Conservation (phyloP, 2,113 vertebrate species). For the Patagioenas fasciata region DNA sequence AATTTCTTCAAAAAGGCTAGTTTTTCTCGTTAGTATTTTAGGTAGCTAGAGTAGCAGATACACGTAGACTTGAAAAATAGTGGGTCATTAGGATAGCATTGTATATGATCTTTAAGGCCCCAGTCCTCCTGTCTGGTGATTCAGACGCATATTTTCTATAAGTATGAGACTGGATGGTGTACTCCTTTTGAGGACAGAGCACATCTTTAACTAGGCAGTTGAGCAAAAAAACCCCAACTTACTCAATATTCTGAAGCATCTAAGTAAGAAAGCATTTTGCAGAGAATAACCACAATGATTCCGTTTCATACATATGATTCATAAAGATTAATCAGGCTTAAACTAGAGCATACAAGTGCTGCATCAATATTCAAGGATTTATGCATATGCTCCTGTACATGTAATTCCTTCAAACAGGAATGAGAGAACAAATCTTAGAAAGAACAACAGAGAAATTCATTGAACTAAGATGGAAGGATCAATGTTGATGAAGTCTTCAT, state of each 20-base stretch:
- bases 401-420: not conserved
- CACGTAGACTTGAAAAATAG: not conserved
- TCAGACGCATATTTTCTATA: not conserved
- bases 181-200: not conserved
- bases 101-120: not conserved
- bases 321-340: conserved; percentile 5
- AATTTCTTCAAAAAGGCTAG: not conserved
- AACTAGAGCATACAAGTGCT: not conserved
- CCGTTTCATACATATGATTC: not conserved
- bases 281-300: not conserved
- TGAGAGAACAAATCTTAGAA: not conserved
- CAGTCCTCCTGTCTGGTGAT: not conserved
- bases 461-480: not conserved
- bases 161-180: not conserved
- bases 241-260: not conserved
- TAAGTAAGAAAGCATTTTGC: not conserved
- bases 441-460: not conserved
- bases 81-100: not conserved
- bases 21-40: not conserved
- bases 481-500: conserved; percentile 14
- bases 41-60: not conserved
- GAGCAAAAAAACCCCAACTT: not conserved
- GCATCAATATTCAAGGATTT: conserved; percentile 4
- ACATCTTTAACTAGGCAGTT: not conserved
- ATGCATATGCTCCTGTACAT: not conserved